phyloP scores from a whole-genome alignment of 2,888 invertebrate species.

The Thera britannica region DNA sequence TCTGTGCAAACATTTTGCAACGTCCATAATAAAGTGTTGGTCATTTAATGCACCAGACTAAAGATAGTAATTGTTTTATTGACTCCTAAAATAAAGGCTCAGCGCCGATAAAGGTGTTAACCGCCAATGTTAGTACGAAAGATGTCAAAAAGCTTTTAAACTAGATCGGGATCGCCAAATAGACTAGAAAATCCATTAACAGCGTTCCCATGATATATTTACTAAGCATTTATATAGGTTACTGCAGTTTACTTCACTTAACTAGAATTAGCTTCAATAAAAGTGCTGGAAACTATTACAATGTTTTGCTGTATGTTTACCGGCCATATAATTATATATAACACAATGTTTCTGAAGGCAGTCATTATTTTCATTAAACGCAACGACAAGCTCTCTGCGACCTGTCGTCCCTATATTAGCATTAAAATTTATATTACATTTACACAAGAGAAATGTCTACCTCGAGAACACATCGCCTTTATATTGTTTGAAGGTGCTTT shows the following conservation, averaged over 20 bases:
- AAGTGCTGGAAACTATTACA: constrained; percentile 40
- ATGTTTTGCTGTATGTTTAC: constrained; percentile 52
- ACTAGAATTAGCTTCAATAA: constrained; percentile 41
- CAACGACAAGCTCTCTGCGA: constrained; percentile 59
- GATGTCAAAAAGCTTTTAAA: constrained; percentile 82
- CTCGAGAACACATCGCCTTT: constrained; percentile 65
- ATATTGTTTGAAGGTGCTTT: constrained; percentile 49
- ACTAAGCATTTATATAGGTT: constrained; percentile 32
- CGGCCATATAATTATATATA: constrained; percentile 55
- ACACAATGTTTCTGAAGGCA: constrained; percentile 61
- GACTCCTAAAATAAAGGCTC: constrained; percentile 23
- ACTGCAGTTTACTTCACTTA: constrained; percentile 33
- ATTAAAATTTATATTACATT: constrained; percentile 73
- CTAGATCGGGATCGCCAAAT: constrained; percentile 66
- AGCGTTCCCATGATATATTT: constrained; percentile 47
- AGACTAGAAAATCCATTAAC: constrained; percentile 72
- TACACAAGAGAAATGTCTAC: constrained; percentile 68
- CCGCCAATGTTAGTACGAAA: constrained; percentile 53
- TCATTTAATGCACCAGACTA: constrained; percentile 20
- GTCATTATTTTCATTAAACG: constrained; percentile 68
- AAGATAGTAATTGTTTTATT: constrained; percentile 33
- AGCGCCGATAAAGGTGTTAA: constrained; percentile 56
- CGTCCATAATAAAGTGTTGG: constrained; percentile 6
- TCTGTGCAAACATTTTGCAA: constrained; percentile 4
- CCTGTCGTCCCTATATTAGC: constrained; percentile 73